phyloP scores from a whole-genome alignment of 1,140 invertebrate species.

The Camponotus pennsylvanicus region DNA sequence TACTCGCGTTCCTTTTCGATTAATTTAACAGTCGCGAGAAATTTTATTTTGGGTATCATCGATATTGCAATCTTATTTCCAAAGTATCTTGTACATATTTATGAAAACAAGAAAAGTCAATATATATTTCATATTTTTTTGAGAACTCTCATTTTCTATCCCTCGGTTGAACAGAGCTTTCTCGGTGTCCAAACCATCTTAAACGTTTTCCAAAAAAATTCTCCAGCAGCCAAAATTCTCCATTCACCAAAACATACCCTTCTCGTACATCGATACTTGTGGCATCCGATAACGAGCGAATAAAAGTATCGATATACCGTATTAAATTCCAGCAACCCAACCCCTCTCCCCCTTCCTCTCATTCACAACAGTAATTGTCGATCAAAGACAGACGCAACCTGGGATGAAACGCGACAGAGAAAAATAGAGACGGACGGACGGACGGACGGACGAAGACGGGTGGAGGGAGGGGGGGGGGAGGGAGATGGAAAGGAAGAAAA shows the following conservation, averaged over 20 bases:
- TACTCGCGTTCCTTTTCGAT: background rate
- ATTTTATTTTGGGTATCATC: no score
- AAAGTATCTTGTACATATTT: no score
- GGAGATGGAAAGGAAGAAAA: constrained; percentile 75
- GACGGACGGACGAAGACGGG: background rate
- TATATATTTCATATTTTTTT: no score
- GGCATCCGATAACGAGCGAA: background rate
- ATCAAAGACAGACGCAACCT: constrained; percentile 38
- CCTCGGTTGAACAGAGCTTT: background rate
- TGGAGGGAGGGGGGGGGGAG: constrained; percentile 41
- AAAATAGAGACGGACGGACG: constrained; percentile 41
- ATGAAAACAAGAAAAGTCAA: no score
- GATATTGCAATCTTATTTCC: no score
- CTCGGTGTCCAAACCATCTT: background rate
- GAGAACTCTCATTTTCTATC: no score
- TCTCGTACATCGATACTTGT: background rate
- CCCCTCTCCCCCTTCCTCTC: no score
- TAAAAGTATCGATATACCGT: background rate
- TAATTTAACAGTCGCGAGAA: background rate
- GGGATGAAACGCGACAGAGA: constrained; percentile 58
- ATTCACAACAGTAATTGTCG: background rate
- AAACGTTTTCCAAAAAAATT: background rate
- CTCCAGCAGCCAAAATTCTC: background rate
- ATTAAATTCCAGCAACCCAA: background rate
- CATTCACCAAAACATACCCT: no score